Percentiles rank a stretch among this genome's conserved stretches.
Evolutionary conservation across 2,797 vertebrate genomes (phyloP).

Genomic region (Lemur catta): DNA sequence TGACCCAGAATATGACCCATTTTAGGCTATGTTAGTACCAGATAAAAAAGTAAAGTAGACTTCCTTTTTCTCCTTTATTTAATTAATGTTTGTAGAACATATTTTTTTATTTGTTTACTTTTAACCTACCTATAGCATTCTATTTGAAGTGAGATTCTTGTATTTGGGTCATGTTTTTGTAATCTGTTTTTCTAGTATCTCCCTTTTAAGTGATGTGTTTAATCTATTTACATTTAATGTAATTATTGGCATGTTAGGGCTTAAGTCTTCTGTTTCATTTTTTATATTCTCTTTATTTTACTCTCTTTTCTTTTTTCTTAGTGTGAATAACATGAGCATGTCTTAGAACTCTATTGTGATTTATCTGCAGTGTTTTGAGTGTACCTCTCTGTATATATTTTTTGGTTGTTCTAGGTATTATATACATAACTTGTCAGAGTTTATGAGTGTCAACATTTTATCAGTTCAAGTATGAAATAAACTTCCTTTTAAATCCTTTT

Average conservation of each 20-base stretch:
- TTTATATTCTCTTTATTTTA: neutral
- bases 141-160: neutral
- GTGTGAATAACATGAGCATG: neutral
- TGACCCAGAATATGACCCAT: neutral
- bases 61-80: neutral
- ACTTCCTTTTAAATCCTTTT: neutral
- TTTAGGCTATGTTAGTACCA: neutral
- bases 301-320: neutral
- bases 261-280: neutral
- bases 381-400: neutral
- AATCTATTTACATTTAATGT: neutral
- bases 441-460: neutral
- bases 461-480: neutral
- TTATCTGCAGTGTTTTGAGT: neutral
- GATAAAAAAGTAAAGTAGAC: neutral
- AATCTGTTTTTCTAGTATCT: neutral
- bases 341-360: neutral
- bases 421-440: neutral
- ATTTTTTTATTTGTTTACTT: neutral
- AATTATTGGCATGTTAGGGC: neutral
- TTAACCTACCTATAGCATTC: neutral
- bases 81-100: neutral
- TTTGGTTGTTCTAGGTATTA: neutral
- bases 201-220: neutral
- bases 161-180: neutral